Evolutionary conservation across 1,140 invertebrate species (phyloP).

Genomic region (Hydropsyche tenuis): DNA sequence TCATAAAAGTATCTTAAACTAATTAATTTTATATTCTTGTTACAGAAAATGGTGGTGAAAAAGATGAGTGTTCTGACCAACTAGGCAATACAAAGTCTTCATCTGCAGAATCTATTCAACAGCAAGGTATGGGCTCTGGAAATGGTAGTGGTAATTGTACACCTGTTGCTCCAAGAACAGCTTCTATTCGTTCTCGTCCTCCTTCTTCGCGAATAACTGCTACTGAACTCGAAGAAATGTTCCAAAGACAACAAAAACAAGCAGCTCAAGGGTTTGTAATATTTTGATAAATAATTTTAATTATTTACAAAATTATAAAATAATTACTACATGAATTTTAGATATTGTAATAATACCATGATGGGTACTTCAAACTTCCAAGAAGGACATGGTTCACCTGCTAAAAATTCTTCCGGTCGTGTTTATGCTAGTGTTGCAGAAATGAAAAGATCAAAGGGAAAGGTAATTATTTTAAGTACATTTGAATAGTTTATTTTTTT

Average conservation of each 20-base stretch:
- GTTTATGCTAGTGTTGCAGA: conserved; percentile 94
- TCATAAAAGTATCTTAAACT: too few species aligned
- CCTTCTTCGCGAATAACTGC: conserved; percentile 86
- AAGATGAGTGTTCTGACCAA: conserved; percentile 73
- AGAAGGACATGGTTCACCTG: conserved; percentile 69
- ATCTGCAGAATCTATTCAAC: conserved; percentile 80
- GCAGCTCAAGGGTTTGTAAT: conserved; percentile 53
- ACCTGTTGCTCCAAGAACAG: conserved; percentile 77
- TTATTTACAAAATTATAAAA: neutral
- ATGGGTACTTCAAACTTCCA: conserved; percentile 79
- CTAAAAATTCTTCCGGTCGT: conserved; percentile 66
- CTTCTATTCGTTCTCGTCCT: conserved; percentile 85
- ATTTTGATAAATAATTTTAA: neutral
- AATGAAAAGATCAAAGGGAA: conserved; percentile 86
- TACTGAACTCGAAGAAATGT: conserved; percentile 88
- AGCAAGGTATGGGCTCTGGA: conserved; percentile 50
- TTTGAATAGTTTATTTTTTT: neutral
- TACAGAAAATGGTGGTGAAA: conserved; percentile 66
- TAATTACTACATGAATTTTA: conserved; percentile 19
- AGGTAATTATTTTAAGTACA: conserved; percentile 64
- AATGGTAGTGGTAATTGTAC: conserved; percentile 59
- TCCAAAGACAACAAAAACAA: conserved; percentile 76
- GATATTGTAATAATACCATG: conserved; percentile 62
- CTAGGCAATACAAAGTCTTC: conserved; percentile 73
- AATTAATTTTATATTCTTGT: neutral